Evolutionary conservation across 2,797 vertebrate species (phyloP).

Genomic region (Cygnus olor): DNA sequence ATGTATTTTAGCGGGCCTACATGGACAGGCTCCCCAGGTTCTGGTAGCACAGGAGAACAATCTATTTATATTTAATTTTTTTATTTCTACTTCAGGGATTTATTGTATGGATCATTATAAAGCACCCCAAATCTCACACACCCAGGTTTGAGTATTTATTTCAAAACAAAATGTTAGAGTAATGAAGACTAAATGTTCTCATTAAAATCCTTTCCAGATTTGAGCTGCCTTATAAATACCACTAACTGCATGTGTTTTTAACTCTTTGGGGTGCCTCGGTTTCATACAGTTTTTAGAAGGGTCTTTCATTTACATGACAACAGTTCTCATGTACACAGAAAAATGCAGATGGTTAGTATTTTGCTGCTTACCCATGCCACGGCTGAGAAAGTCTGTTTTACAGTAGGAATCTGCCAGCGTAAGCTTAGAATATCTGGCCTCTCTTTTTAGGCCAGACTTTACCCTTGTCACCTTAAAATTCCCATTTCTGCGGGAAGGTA

Average conservation of each 20-base stretch:
- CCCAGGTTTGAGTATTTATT: background rate
- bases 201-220: background rate
- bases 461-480: slow-evolving; percentile 1
- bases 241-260: background rate
- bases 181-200: background rate
- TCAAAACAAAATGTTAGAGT: background rate
- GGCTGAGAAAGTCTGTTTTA: background rate
- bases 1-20: background rate
- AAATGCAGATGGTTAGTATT: background rate
- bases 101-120: background rate
- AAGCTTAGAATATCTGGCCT: background rate
- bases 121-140: background rate
- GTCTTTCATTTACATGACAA: background rate
- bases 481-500: background rate
- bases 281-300: background rate
- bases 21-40: background rate
- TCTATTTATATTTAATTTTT: background rate
- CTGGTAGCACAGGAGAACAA: background rate
- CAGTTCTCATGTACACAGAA: background rate
- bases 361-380: background rate
- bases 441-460: slow-evolving; percentile 5
- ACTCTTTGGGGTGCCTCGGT: background rate
- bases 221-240: background rate
- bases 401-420: background rate
- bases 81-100: background rate